Percentiles rank a stretch among this genome's conserved stretches.
phyloP scores from a whole-genome alignment of 2,113 vertebrate genomes.

The Crocuta crocuta region DNA sequence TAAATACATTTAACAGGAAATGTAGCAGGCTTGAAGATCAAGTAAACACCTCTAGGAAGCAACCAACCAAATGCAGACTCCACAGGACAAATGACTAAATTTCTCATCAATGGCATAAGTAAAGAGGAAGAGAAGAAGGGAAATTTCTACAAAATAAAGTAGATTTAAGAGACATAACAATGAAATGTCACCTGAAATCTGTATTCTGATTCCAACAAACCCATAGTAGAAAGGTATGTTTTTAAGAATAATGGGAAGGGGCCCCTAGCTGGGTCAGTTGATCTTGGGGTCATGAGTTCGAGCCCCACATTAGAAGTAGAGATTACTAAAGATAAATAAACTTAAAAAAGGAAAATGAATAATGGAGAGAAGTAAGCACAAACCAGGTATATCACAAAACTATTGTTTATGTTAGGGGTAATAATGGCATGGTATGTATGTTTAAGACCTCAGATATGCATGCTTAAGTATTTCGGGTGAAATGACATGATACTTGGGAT shows the following conservation, averaged over 20 bases:
- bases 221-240: neutral
- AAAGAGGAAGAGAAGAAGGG: neutral
- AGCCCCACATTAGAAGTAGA: neutral
- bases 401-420: neutral
- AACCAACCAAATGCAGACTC: neutral
- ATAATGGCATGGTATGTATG: neutral
- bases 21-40: neutral
- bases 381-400: neutral
- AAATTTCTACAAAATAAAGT: neutral
- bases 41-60: neutral
- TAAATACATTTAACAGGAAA: neutral
- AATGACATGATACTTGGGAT: neutral
- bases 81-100: constrained; percentile 20
- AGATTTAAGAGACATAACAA: neutral
- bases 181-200: constrained; percentile 20
- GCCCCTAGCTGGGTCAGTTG: neutral
- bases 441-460: neutral
- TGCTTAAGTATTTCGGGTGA: neutral
- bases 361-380: neutral
- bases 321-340: neutral
- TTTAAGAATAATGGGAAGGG: neutral
- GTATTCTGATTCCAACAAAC: constrained; percentile 7
- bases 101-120: neutral
- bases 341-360: neutral
- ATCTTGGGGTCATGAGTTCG: neutral